These are phyloP conservation scores for Drosophila willistoni DNA, from an alignment of 1,140 invertebrate species.

Conservation along the genomic window DNA sequence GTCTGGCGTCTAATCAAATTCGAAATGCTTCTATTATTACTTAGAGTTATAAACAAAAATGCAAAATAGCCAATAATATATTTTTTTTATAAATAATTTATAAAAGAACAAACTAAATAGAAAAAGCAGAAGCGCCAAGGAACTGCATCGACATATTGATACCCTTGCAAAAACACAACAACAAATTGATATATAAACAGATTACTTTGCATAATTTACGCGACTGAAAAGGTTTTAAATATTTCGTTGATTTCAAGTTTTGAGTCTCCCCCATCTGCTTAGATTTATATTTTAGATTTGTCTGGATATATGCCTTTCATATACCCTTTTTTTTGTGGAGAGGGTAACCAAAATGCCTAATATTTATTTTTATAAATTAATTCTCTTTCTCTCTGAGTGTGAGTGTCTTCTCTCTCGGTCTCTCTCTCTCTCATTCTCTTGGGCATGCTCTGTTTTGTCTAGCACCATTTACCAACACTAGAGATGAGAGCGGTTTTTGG, in stretches of 20 bases:
- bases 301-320: no score
- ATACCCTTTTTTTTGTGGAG: no score
- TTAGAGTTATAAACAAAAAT: no score
- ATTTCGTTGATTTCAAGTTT: no score
- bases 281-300: no score
- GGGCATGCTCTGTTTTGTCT: slow-evolving; percentile 22
- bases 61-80: not conserved
- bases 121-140: not conserved
- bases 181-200: no score
- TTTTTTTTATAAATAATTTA: not conserved
- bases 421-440: not conserved
- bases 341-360: not conserved
- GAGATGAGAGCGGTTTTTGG: slow-evolving; percentile 10
- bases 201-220: no score
- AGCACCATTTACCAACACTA: slow-evolving; percentile 12
- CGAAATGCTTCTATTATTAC: slow-evolving; percentile 6
- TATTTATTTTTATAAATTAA: not conserved
- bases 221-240: no score
- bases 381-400: not conserved
- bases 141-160: not conserved
- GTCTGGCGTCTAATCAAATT: slow-evolving; percentile 24
- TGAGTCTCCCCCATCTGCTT: no score
- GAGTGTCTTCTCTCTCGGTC: not conserved
- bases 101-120: not conserved
- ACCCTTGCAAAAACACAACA: not conserved